Base-by-base conservation (phyloP, 2,113 vertebrate species). In the Muntiacus reevesi region DNA sequence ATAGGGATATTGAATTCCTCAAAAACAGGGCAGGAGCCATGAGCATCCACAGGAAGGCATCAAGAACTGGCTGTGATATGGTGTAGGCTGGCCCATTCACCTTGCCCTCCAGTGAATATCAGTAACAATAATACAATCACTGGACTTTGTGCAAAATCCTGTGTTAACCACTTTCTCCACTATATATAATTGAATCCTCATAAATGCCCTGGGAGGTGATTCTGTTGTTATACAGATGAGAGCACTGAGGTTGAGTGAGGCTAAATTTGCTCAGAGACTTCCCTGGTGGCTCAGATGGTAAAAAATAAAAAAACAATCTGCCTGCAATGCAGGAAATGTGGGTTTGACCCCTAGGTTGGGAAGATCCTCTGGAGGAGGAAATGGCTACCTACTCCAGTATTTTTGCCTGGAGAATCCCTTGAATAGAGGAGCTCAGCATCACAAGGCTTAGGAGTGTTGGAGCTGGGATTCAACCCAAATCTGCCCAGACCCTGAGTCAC, bases 11-110 rank as follows among this genome's bases (percentile, higher is more conserved):
- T 7, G 89, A 2, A 9, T 55, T 52, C 27, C 79, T 6, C 4
- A 15, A 4, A 54, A 95, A 19, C 27, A 5, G n/a, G 30, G 23
- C 62, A 7, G 3, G 27, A 52, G 36, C 50, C 10, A 2, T 3
- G 14, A 47, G 62, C 1, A 4, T 60, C n/a, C 25, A 17, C 2
- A 2, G 7, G 28, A 52, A 59, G 52, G 43, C 28, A 50, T 52
- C 19, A 5, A 78, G n/a, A 8, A 21, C 23, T 11, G 7, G 36
- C 17, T 25, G 21, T 36, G 11, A 27, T 6, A 3, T 1, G 5
- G 54, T 47, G 13, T 12, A 7, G 10, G 30, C 17, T 23, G 33
- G 47, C 40, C 33, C 19, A 13, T 21, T 74, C 36, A 7, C 60
- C 40, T 57, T 16, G 7, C 28, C 78, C 43, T 7, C 33, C 1